phyloP scores from a whole-genome alignment of 2,113 vertebrate species.

The Hucho hucho region DNA sequence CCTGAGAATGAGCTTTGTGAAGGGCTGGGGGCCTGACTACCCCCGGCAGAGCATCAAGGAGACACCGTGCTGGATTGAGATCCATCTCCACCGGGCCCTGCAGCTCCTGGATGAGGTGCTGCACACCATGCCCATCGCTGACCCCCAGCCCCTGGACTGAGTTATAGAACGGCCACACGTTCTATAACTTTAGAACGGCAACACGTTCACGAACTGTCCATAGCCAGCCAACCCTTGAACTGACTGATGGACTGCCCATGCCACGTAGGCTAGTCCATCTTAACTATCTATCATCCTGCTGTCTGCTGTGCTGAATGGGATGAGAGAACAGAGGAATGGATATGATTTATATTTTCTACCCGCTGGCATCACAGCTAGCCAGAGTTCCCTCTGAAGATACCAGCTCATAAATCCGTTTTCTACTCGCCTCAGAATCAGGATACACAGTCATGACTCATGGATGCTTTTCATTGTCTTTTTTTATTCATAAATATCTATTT shows the following conservation, averaged over 20 bases:
- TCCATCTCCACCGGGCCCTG: slow-evolving; percentile 93
- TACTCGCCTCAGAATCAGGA: too few relatives aligned
- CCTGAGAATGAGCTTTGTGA: slow-evolving; percentile 96
- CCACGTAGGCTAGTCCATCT: slow-evolving; percentile 31
- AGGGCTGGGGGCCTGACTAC: slow-evolving; percentile 98
- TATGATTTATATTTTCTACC: not conserved
- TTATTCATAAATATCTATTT: too few relatives aligned
- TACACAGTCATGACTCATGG: too few relatives aligned
- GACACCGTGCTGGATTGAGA: slow-evolving; percentile 98
- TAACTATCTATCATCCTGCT: slow-evolving; percentile 26
- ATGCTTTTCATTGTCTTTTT: too few relatives aligned
- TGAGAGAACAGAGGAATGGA: slow-evolving; percentile 2
- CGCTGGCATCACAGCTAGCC: too few relatives aligned
- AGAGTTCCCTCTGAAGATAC: too few relatives aligned
- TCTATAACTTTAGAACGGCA: slow-evolving; percentile 9
- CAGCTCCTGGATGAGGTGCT: slow-evolving; percentile 97
- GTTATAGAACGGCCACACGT: slow-evolving; percentile 20
- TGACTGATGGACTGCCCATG: slow-evolving; percentile 10
- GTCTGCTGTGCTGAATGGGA: slow-evolving; percentile 21
- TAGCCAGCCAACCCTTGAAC: slow-evolving; percentile 28
- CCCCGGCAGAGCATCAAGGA: slow-evolving; percentile 97
- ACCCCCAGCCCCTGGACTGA: slow-evolving; percentile 95
- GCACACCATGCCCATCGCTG: slow-evolving; percentile 96
- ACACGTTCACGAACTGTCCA: not conserved
- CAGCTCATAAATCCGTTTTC: too few relatives aligned